These are phyloP conservation scores for Cataglyphis rosenhaueri DNA, from an alignment of 2,888 invertebrate species.

Conservation along the genomic window DNA sequence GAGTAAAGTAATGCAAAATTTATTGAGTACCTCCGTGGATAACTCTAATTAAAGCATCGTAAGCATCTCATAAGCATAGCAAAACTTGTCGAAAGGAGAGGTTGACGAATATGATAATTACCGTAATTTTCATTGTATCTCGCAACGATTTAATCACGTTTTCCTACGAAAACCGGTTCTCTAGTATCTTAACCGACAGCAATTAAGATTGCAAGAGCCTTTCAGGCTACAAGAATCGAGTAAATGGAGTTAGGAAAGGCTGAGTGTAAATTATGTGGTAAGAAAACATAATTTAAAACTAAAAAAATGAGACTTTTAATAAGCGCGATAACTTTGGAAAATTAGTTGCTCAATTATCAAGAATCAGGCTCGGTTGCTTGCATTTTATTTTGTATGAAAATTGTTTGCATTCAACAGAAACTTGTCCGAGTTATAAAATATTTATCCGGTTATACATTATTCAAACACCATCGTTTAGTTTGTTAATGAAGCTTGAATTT, in stretches of 20 bases:
- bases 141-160: background rate
- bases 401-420: slow-evolving; percentile 22
- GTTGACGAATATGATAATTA: slow-evolving; percentile 12
- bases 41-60: slow-evolving; percentile 20
- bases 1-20: slow-evolving; percentile 22
- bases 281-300: background rate
- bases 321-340: slow-evolving; percentile 7
- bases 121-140: slow-evolving; percentile 1
- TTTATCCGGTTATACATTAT: slow-evolving; percentile 50
- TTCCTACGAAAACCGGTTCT: background rate
- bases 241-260: background rate
- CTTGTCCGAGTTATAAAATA: slow-evolving; percentile 47
- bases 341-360: slow-evolving; percentile 16
- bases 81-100: background rate
- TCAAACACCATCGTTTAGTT: slow-evolving; percentile 38
- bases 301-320: slow-evolving; percentile 1
- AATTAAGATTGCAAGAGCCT: background rate
- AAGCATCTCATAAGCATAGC: background rate
- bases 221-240: background rate
- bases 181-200: background rate
- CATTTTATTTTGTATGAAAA: slow-evolving; percentile 20
- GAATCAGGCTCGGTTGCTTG: slow-evolving; percentile 7
- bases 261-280: background rate
- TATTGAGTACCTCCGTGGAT: slow-evolving; percentile 5
- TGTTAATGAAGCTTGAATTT: slow-evolving; percentile 52